Evolutionary conservation across 2,113 vertebrate species (phyloP).

Genomic region (Clarias batrachus): DNA sequence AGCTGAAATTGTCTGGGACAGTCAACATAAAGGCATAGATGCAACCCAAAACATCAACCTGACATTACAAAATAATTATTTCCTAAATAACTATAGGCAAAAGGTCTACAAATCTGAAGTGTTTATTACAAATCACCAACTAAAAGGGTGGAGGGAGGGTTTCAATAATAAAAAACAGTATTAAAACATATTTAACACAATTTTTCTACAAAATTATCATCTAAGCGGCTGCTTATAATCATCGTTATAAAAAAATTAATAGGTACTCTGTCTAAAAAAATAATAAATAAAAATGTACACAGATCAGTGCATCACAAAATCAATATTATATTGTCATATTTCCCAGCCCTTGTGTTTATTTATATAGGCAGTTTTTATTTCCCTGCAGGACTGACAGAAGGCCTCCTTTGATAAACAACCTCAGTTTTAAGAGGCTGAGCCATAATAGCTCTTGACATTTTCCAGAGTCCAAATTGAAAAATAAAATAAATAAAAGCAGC

Average conservation of each 20-base stretch:
- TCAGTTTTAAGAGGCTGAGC: constrained; percentile 39
- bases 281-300: not conserved
- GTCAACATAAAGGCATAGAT: not conserved
- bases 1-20: not conserved
- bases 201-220: not conserved
- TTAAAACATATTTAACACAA: not conserved
- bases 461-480: constrained; percentile 74
- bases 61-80: not conserved
- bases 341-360: not conserved
- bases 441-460: constrained; percentile 62
- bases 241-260: not conserved
- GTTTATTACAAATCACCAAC: not conserved
- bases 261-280: no score
- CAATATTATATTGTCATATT: not conserved
- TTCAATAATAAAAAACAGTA: not conserved
- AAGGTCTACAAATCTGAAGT: not conserved
- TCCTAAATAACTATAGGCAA: not conserved
- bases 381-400: constrained; percentile 31
- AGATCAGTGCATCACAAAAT: not conserved
- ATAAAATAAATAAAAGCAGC: constrained; percentile 86
- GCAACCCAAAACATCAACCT: not conserved
- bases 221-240: not conserved
- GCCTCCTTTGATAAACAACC: constrained; percentile 33
- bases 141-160: not conserved
- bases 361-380: constrained; percentile 16